phyloP scores from a whole-genome alignment of 2,113 vertebrate species.

The Sorex araneus region DNA sequence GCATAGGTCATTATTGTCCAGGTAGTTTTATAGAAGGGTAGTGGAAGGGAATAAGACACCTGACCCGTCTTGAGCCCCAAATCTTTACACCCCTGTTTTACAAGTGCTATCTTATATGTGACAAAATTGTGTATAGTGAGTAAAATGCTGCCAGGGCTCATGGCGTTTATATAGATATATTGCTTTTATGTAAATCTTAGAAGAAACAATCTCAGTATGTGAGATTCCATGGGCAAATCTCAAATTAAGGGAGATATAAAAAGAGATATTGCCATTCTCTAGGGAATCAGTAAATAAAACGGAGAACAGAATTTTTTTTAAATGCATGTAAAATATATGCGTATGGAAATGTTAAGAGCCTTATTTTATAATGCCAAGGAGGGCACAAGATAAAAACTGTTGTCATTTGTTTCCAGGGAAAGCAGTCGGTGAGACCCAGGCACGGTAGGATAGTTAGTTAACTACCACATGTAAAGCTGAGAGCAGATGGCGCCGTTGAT shows the following conservation, averaged over 20 bases:
- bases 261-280: slow-evolving; percentile 81
- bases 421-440: slow-evolving; percentile 90
- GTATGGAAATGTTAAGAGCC: slow-evolving; percentile 89
- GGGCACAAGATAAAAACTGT: slow-evolving; percentile 88
- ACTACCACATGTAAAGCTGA: slow-evolving; percentile 91
- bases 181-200: slow-evolving; percentile 74
- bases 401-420: slow-evolving; percentile 91
- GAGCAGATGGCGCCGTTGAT: slow-evolving; percentile 92
- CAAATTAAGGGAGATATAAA: slow-evolving; percentile 78
- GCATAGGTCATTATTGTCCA: background rate
- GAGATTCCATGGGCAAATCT: slow-evolving; percentile 76
- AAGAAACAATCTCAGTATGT: slow-evolving; percentile 57
- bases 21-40: background rate
- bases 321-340: slow-evolving; percentile 87
- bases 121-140: slow-evolving; percentile 2
- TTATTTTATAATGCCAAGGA: slow-evolving; percentile 90
- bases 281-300: slow-evolving; percentile 83
- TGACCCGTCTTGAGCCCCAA: background rate
- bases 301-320: slow-evolving; percentile 81
- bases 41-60: background rate
- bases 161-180: slow-evolving; percentile 24
- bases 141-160: slow-evolving; percentile 14
- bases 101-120: background rate
- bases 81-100: background rate
- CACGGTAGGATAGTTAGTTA: slow-evolving; percentile 92